These are phyloP conservation scores for Bombus polaris DNA, from an alignment of 1,140 invertebrate genomes.

Conservation along the genomic window DNA sequence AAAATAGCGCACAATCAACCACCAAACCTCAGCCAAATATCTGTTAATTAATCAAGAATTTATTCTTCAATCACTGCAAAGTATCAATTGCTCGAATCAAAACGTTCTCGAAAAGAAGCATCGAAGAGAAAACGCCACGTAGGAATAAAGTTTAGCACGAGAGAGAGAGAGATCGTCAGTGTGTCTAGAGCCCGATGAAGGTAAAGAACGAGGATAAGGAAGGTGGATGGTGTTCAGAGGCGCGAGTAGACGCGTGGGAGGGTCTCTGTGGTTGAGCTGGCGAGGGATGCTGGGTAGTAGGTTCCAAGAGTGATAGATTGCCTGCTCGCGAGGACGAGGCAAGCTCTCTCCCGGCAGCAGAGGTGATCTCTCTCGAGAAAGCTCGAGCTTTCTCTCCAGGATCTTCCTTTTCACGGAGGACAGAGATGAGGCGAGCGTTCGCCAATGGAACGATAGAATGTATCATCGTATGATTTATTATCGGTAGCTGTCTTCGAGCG, in stretches of 20 bases:
- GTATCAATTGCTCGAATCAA: not conserved
- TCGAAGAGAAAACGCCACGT: slow-evolving; percentile 56
- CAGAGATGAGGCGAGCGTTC: slow-evolving; percentile 53
- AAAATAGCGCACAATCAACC: too few species aligned
- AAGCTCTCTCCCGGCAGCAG: slow-evolving; percentile 64
- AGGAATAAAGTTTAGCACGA: slow-evolving; percentile 66
- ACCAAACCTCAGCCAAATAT: too few species aligned
- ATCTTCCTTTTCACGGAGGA: slow-evolving; percentile 73
- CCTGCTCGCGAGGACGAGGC: slow-evolving; percentile 73
- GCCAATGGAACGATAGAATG: slow-evolving; percentile 74
- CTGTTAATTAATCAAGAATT: not conserved
- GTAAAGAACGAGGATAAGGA: slow-evolving; percentile 51
- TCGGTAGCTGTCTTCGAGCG: slow-evolving; percentile 72
- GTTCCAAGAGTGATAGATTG: slow-evolving; percentile 79
- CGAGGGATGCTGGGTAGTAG: slow-evolving; percentile 58
- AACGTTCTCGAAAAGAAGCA: not conserved
- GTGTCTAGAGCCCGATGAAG: slow-evolving; percentile 52
- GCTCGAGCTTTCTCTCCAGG: slow-evolving; percentile 71
- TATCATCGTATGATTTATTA: slow-evolving; percentile 80
- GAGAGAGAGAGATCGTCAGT: slow-evolving; percentile 59
- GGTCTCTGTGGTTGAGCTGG: slow-evolving; percentile 48
- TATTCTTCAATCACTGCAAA: not conserved
- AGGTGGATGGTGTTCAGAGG: slow-evolving; percentile 54
- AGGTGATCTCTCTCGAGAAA: slow-evolving; percentile 74
- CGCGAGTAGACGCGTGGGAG: slow-evolving; percentile 51